Evolutionary conservation across 2,888 invertebrate genomes (phyloP).

Genomic region (Miltochrista miniata): DNA sequence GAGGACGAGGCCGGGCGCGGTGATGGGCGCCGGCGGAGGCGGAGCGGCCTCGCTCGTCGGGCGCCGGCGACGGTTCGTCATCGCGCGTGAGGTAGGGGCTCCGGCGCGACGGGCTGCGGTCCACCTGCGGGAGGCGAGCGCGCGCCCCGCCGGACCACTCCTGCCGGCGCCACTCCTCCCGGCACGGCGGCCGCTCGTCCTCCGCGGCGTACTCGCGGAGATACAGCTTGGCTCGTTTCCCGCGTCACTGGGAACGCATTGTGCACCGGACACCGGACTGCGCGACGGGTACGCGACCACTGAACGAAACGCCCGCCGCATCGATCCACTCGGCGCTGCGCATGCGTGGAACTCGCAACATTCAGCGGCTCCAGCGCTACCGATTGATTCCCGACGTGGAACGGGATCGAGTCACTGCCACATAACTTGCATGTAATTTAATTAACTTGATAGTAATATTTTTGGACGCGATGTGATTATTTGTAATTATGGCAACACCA

Average conservation of each 20-base stretch:
- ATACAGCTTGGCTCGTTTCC: conserved; percentile 81
- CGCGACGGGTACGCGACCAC: conserved; percentile 80
- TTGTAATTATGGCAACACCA: conserved; percentile 14
- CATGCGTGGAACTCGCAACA: conserved; percentile 45
- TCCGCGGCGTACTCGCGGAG: conserved; percentile 82
- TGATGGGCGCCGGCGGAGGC: conserved; percentile 88
- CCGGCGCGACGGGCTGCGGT: conserved; percentile 94
- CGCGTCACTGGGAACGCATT: conserved; percentile 75
- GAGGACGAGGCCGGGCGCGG: conserved; percentile 91
- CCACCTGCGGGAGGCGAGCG: conserved; percentile 92
- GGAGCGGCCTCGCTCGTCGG: conserved; percentile 91
- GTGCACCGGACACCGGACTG: conserved; percentile 62
- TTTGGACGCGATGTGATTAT: conserved; percentile 21
- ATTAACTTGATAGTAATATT: conserved; percentile 38
- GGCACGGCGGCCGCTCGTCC: conserved; percentile 81
- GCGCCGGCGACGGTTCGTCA: conserved; percentile 92
- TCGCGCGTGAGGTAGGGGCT: conserved; percentile 90
- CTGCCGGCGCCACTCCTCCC: conserved; percentile 80
- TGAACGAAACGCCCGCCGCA: conserved; percentile 66
- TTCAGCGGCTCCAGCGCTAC: conserved; percentile 63
- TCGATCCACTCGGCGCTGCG: conserved; percentile 69
- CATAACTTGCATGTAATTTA: conserved; percentile 30
- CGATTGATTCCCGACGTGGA: conserved; percentile 47
- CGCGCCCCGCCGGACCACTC: conserved; percentile 79
- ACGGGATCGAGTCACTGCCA: conserved; percentile 29